Conservation (phyloP, 2,113 vertebrate species). For the Rostratula benghalensis region DNA sequence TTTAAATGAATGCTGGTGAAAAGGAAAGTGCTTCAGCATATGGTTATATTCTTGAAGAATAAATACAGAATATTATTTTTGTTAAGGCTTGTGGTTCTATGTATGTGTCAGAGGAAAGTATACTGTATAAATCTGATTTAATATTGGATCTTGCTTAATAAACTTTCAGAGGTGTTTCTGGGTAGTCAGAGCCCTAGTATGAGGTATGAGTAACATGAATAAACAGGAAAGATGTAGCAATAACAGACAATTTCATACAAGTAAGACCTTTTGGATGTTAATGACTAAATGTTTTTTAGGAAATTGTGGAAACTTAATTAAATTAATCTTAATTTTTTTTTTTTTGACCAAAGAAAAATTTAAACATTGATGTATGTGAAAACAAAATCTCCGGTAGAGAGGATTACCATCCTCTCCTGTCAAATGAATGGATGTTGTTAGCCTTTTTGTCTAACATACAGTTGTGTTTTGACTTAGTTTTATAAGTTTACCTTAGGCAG, state of each 20-base stretch:
- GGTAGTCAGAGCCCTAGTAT: not conserved
- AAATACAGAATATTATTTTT: not conserved
- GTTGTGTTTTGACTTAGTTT: not conserved
- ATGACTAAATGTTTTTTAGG: not conserved
- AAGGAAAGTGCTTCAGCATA: not conserved
- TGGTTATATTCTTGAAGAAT: not conserved
- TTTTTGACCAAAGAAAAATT: not conserved
- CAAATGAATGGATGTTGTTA: not conserved
- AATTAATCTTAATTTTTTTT: not conserved
- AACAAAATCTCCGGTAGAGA: not conserved
- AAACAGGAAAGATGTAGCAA: not conserved
- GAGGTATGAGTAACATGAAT: not conserved
- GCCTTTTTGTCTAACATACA: not conserved
- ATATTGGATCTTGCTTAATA: not conserved
- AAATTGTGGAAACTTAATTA: not conserved
- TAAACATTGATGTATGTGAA: not conserved
- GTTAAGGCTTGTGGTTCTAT: not conserved
- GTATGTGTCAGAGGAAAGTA: not conserved
- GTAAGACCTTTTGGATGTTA: not conserved
- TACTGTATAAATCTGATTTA: not conserved
- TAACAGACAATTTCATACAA: not conserved
- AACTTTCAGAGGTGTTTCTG: not conserved
- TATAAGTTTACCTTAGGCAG: not conserved
- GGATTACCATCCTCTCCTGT: not conserved
- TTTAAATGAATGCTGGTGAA: not conserved